Conservation (phyloP, 1,140 invertebrate genomes). For the Trachymyrmex septentrionalis region DNA sequence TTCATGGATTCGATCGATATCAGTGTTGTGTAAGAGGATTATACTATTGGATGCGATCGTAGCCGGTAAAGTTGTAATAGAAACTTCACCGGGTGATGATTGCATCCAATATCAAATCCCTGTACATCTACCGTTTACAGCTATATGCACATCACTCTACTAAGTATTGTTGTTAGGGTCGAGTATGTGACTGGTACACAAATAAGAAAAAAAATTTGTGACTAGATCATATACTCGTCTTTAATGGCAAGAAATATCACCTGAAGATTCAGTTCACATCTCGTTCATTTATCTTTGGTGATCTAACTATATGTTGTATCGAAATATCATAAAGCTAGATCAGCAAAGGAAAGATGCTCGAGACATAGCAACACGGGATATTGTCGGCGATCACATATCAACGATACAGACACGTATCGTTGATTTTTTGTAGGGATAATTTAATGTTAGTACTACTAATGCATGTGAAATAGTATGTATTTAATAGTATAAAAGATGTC, state of each 20-base stretch:
- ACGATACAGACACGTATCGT: too few species aligned
- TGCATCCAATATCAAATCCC: constrained; percentile 77
- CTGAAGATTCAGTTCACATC: constrained; percentile 38
- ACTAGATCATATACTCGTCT: constrained; percentile 87
- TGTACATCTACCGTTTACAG: background rate
- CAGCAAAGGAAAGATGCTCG: constrained; percentile 86
- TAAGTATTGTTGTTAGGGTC: constrained; percentile 63
- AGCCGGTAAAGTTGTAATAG: constrained; percentile 73
- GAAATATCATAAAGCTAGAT: constrained; percentile 89
- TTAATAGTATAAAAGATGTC: too few species aligned
- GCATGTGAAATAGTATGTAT: background rate
- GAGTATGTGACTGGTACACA: constrained; percentile 83
- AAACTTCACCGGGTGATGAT: constrained; percentile 83
- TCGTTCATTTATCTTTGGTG: constrained; percentile 88
- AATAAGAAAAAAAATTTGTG: constrained; percentile 78
- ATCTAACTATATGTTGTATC: constrained; percentile 88
- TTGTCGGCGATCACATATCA: background rate
- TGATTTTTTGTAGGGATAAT: background rate
- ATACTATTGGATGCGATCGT: constrained; percentile 78
- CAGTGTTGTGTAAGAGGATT: constrained; percentile 4
- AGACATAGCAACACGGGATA: constrained; percentile 73
- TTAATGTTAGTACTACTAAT: constrained; percentile 19
- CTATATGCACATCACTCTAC: background rate
- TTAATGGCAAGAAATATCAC: constrained; percentile 64
- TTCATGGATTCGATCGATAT: background rate